These are phyloP conservation scores for Thereva unica DNA, from an alignment of 2,888 invertebrate genomes.

Conservation along the genomic window DNA sequence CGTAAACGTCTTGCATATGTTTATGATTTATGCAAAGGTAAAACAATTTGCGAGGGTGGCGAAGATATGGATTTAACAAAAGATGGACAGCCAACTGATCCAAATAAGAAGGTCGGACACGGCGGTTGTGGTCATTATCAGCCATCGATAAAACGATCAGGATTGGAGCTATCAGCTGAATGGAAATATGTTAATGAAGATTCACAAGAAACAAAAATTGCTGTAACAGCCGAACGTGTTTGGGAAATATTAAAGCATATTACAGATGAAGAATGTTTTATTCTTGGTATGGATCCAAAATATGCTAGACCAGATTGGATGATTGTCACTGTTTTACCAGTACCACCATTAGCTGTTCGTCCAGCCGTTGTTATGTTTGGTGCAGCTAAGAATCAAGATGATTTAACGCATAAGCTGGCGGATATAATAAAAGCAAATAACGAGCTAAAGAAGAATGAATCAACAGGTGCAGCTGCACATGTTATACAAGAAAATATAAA, in stretches of 20 bases:
- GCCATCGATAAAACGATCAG: slow-evolving; percentile 86
- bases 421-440: slow-evolving; percentile 99
- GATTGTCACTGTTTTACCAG: slow-evolving; percentile 96
- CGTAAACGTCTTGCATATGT: slow-evolving; percentile 92
- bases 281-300: slow-evolving; percentile 95
- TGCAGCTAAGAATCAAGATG: slow-evolving; percentile 98
- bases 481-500: slow-evolving; percentile 96
- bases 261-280: slow-evolving; percentile 93
- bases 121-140: slow-evolving; percentile 99
- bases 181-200: slow-evolving; percentile 99
- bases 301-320: slow-evolving; percentile 99
- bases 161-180: slow-evolving; percentile 93
- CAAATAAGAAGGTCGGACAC: slow-evolving; percentile 68
- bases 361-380: slow-evolving; percentile 98
- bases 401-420: slow-evolving; percentile 97
- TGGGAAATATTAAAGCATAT: slow-evolving; percentile 97
- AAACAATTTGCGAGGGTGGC: slow-evolving; percentile 97
- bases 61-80: slow-evolving; percentile 95
- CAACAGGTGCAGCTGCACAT: slow-evolving; percentile 96
- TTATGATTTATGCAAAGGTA: slow-evolving; percentile 97
- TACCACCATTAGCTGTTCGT: slow-evolving; percentile 93
- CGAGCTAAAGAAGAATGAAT: slow-evolving; percentile 92
- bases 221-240: slow-evolving; percentile 91
- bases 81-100: slow-evolving; percentile 66
- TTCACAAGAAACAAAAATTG: slow-evolving; percentile 94